A percentile compares a stretch with the other conserved stretches of the same genome.
These are phyloP conservation scores for Leptopilina drosophilae DNA, from an alignment of 2,888 invertebrate genomes.

Conservation along the genomic window DNA sequence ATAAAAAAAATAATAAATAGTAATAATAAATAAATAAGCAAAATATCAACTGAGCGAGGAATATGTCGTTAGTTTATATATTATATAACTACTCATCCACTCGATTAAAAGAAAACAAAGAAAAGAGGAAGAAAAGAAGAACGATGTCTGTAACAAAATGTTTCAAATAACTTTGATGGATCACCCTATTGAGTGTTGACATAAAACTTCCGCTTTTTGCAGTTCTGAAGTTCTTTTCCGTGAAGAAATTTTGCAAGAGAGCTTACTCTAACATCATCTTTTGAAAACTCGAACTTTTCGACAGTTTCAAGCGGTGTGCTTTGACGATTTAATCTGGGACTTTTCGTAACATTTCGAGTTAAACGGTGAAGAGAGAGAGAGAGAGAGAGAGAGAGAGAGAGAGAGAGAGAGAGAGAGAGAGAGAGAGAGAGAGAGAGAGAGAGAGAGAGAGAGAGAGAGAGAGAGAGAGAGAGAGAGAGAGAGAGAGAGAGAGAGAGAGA, in stretches of 20 bases:
- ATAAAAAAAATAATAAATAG: too few relatives aligned
- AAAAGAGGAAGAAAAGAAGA: too few relatives aligned
- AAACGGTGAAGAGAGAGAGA: conserved; percentile 3
- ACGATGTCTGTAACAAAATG: too few relatives aligned
- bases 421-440: too few relatives aligned
- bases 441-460: too few relatives aligned
- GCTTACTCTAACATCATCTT: conserved; percentile 12
- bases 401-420: too few relatives aligned
- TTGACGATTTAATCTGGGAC: conserved; percentile 49
- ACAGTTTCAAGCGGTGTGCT: conserved; percentile 46
- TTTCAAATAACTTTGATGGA: not conserved
- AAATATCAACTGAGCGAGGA: too few relatives aligned
- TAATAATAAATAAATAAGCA: too few relatives aligned
- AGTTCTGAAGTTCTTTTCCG: conserved; percentile 23
- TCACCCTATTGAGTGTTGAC: conserved; percentile 9
- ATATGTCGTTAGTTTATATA: too few relatives aligned
- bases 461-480: not conserved
- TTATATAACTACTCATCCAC: too few relatives aligned
- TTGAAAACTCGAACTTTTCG: conserved; percentile 29
- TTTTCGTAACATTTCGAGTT: conserved; percentile 33
- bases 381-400: not conserved
- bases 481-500: too few relatives aligned
- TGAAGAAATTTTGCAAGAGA: conserved; percentile 19
- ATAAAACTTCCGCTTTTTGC: conserved; percentile 36
- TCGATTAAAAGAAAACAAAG: too few relatives aligned